A percentile compares a stretch with the other conserved stretches of the same genome.
These are phyloP conservation scores for Sebastes fasciatus DNA, from an alignment of 2,113 vertebrate species.

Conservation along the genomic window DNA sequence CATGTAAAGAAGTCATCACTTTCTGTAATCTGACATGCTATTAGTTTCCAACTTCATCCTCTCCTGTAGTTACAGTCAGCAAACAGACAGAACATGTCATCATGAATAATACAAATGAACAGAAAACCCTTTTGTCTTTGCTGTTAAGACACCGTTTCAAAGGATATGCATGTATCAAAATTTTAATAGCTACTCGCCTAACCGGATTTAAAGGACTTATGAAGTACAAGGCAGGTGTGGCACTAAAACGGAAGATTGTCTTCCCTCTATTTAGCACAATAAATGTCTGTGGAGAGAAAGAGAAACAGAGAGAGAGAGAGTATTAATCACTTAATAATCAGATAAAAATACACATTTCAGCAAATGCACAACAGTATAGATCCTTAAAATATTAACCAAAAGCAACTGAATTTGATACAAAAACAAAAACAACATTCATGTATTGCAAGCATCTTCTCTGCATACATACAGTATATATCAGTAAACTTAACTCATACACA, in stretches of 20 bases:
- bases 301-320: conserved; percentile 11
- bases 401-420: background rate
- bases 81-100: conserved; percentile 56
- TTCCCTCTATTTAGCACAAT: conserved; percentile 99
- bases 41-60: background rate
- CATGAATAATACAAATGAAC: conserved; percentile 69
- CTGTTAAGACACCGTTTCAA: conserved; percentile 78
- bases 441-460: background rate
- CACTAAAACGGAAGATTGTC: conserved; percentile 99
- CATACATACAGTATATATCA: background rate
- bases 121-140: conserved; percentile 60
- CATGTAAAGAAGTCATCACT: background rate
- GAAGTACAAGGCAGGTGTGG: conserved; percentile 99
- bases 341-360: conserved; percentile 5
- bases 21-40: conserved; percentile 3
- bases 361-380: background rate
- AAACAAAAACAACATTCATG: background rate
- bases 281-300: conserved; percentile 91
- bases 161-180: conserved; percentile 99
- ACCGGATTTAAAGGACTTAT: conserved; percentile 97
- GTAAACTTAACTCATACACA: background rate
- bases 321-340: conserved; percentile 24
- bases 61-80: conserved; percentile 33
- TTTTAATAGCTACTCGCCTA: conserved; percentile 99
- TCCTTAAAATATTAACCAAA: background rate